A percentile compares a stretch with the other conserved stretches of the same genome.
Evolutionary conservation across 2,113 vertebrate species (phyloP).

Genomic region (Pantherophis guttatus): DNA sequence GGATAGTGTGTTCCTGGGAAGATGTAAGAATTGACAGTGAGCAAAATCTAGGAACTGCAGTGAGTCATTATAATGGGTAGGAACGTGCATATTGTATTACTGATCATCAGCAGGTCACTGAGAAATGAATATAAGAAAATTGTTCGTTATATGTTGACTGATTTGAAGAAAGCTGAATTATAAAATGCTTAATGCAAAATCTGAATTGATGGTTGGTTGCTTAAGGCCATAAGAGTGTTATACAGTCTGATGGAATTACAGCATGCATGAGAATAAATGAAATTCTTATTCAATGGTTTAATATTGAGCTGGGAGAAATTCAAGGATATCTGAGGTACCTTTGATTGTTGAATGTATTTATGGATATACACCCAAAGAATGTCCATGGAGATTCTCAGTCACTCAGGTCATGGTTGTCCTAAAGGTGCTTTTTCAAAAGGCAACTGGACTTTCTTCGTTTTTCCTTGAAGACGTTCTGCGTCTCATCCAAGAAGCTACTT

Average conservation of each 20-base stretch:
- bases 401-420: neutral
- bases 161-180: neutral
- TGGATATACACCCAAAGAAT: neutral
- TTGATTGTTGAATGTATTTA: neutral
- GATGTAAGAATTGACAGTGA: neutral
- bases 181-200: neutral
- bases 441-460: neutral
- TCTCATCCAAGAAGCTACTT: neutral
- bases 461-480: neutral
- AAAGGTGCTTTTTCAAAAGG: neutral
- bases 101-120: neutral
- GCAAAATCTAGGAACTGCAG: neutral
- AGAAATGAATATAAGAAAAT: neutral
- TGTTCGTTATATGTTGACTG: neutral
- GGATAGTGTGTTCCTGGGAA: neutral
- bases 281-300: neutral
- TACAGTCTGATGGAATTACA: neutral
- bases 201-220: neutral
- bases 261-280: neutral
- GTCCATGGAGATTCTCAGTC: neutral
- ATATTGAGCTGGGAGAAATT: neutral
- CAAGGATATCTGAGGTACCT: neutral
- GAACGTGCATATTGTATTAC: neutral
- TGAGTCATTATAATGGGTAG: neutral
- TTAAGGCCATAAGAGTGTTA: neutral